Percentiles rank a stretch among this genome's conserved stretches.
Conservation (phyloP, 2,888 invertebrate species). For the Villa cingulata region DNA sequence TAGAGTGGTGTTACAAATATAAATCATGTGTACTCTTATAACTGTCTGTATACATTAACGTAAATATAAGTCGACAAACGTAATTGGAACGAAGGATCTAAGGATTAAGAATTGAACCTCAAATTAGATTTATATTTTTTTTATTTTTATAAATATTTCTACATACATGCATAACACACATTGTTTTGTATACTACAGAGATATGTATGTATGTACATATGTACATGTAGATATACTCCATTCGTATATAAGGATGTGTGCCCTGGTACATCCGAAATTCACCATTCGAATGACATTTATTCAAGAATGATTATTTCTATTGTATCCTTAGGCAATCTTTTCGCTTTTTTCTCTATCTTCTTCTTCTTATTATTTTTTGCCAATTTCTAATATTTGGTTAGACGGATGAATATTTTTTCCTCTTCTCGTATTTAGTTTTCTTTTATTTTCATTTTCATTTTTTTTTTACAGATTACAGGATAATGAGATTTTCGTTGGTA, state of each 20-base stretch:
- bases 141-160: too few species aligned
- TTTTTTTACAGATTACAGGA: neutral
- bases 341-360: neutral
- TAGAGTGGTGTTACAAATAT: neutral
- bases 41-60: neutral
- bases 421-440: too few species aligned
- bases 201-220: too few species aligned
- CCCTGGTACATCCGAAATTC: too few species aligned
- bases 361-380: too few species aligned
- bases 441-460: too few species aligned
- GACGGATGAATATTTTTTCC: neutral
- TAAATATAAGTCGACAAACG: neutral
- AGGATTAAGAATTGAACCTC: slow-evolving; percentile 8
- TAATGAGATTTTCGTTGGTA: neutral
- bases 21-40: neutral
- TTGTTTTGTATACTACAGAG: too few species aligned
- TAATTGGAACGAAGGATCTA: neutral
- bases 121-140: slow-evolving; percentile 7
- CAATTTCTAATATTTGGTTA: too few species aligned
- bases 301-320: neutral
- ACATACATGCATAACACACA: neutral
- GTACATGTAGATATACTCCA: too few species aligned
- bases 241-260: too few species aligned
- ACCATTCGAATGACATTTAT: neutral
- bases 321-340: neutral